Evolutionary conservation across 2,113 vertebrate genomes (phyloP), one percentile per base, ranked within the genome.

Genomic region (Hipposideros armiger): DNA sequence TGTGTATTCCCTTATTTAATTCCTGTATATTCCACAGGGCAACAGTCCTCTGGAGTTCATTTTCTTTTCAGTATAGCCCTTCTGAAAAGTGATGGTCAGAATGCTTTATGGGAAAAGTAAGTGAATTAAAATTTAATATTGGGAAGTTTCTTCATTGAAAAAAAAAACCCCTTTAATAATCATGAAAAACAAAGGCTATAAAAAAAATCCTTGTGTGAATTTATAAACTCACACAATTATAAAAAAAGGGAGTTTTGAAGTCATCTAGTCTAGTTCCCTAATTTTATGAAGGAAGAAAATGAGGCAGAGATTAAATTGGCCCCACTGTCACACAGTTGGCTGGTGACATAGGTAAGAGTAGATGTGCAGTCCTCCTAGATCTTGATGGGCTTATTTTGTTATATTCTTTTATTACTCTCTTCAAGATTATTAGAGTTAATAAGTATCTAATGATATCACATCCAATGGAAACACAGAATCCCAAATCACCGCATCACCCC

Each of bases 61-160:
- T 91, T 87, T 56, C n/a, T 87, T 87, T 90, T 77, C 11, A 54
- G 16, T 42, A 45, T 13, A 70, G 32, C 3, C 26, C 84, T 94
- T 56, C 56, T 62, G 11, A 74, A 94, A 84, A 94, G 56, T 69
- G 22, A 69, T 47, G 14, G 54, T 76, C 52, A 90, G n/a, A 86
- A 90, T 66, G 28, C 4, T 80, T 82, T 74, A 32, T 66, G 40
- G 1, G 80, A 97, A 93, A 50, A 42, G 32, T 52, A 52, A 67
- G 28, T 92, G 26, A 90, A 84, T 64, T 84, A 78, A 76, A 91
- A 66, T 95, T 74, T 32, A 90, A 50, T 70, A 36, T 42, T 83
- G 24, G 64, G 22, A 89, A 72, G 20, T 32, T 69, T 69, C 26
- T 40, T 84, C 36, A 74, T 1, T 69, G 14, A 87, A 89, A 73